Evolutionary conservation across 2,888 invertebrate genomes (phyloP).

Genomic region (Sepioteuthis lessoniana): DNA sequence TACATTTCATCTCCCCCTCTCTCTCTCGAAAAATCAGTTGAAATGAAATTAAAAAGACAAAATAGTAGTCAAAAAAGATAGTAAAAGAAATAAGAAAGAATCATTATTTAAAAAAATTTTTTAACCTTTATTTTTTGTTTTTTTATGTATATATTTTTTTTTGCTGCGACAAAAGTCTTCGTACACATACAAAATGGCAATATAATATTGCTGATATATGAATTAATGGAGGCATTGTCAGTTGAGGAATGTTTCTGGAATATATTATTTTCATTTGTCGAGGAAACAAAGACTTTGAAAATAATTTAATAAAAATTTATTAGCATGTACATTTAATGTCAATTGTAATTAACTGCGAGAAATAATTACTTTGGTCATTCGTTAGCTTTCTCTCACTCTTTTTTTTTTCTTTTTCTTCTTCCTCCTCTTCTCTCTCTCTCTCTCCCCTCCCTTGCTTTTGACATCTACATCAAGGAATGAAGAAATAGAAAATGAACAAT

Average conservation of each 20-base stretch:
- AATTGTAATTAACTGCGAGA: constrained; percentile 25
- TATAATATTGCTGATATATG: not conserved
- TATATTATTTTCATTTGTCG: not conserved
- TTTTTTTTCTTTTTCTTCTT: no score
- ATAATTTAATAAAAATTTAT: constrained; percentile 33
- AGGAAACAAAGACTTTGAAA: not conserved
- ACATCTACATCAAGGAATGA: not conserved
- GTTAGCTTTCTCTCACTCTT: no score
- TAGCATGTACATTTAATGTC: constrained; percentile 33
- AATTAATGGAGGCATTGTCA: constrained; percentile 12
- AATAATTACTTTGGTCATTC: not conserved
- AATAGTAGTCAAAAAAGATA: not conserved
- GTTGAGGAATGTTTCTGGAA: not conserved
- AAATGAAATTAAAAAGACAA: no score
- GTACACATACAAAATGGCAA: not conserved
- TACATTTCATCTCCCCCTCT: no score
- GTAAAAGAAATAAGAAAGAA: not conserved
- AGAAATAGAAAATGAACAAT: not conserved
- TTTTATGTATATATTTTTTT: not conserved
- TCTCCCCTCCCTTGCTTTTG: not conserved
- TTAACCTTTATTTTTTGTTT: not conserved
- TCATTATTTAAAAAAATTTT: not conserved
- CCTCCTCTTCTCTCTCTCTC: no score
- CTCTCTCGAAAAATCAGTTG: no score
- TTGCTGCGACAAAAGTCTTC: not conserved